Evolutionary conservation across 2,797 vertebrate species (phyloP), one percentile per base, ranked within the genome.

Genomic region (Okamejei kenojei): DNA sequence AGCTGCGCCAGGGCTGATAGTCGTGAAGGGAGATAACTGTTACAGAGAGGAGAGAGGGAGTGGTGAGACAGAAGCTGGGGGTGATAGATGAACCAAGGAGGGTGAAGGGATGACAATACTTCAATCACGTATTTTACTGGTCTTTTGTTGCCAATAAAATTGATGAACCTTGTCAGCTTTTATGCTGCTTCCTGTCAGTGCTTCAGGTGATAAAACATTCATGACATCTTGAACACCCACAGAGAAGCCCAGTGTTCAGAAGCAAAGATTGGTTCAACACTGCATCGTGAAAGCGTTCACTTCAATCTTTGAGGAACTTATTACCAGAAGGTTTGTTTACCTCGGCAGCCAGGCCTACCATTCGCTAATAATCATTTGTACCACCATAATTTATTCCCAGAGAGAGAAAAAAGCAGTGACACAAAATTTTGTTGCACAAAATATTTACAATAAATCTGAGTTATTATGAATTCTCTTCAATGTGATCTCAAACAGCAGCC

Each of bases 121-220:
- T 54, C 45, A 54, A 17, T 54, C 4, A 19, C 54, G 21, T 13
- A 3, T 45, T 58, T 74, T 45, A 35, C 88, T 26, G 23, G n/a
- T 38, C 19, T 23, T 54, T 74, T 74, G 10, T 8, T 91, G 38
- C 26, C 71, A 65, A 38, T 38, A 74, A 54, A 74, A 74, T 54
- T 91, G 35, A 45, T 54, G 68, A 68, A 29, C 21, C 71, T 19
- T 11, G 35, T 35, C 29, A 73, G 21, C 35, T 73, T 73, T 13
- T 15, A 38, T 63, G 35, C 26, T 76, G 35, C 65, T 29, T 26
- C 45, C 65, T 13, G 21, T 92, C 38, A 29, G 68, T 92, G 38
- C 26, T 15, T 91, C 71, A 29, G 23, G 21, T 74, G 29, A 74
- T 91, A 74, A 91, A 73, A 91, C 73, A 91, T 91, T 74, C 90